These are phyloP conservation scores for Procambarus virginalis DNA, from an alignment of 1,140 invertebrate genomes.

Conservation along the genomic window DNA sequence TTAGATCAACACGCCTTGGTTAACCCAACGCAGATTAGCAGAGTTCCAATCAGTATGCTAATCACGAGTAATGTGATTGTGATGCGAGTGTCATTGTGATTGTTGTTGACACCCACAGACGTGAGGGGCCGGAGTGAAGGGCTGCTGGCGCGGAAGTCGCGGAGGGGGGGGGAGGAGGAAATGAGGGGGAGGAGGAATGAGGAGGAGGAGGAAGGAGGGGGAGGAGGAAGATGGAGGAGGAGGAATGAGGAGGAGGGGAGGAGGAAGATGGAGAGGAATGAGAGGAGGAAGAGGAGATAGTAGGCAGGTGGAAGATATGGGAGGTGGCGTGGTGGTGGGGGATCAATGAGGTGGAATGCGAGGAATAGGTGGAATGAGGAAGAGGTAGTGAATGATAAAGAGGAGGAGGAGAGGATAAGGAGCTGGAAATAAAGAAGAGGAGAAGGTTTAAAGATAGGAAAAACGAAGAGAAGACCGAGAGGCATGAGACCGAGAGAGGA, in stretches of 20 bases:
- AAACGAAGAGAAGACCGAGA: not conserved
- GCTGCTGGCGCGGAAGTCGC: too few relatives aligned
- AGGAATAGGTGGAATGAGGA: too few relatives aligned
- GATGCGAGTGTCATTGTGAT: slow-evolving; percentile 59
- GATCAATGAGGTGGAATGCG: too few relatives aligned
- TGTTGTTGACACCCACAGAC: slow-evolving; percentile 62
- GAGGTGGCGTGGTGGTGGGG: too few relatives aligned
- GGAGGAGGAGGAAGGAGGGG: too few relatives aligned
- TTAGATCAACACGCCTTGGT: slow-evolving; percentile 65
- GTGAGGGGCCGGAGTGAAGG: not conserved
- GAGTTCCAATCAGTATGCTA: slow-evolving; percentile 67
- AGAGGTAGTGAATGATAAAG: not conserved
- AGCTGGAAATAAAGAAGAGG: not conserved
- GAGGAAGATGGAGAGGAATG: too few relatives aligned
- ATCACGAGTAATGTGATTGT: slow-evolving; percentile 66
- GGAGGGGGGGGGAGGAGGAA: too few relatives aligned
- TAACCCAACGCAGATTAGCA: slow-evolving; percentile 63
- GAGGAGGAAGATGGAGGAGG: too few relatives aligned
- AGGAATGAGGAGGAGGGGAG: too few relatives aligned
- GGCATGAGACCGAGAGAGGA: not conserved
- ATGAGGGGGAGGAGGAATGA: too few relatives aligned
- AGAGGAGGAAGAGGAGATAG: too few relatives aligned
- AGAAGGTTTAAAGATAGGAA: not conserved
- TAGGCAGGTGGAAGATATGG: too few relatives aligned
- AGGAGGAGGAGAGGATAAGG: not conserved